Percentiles rank a stretch among this genome's conserved stretches.
phyloP scores from a whole-genome alignment of 2,113 vertebrate genomes.

The Thoracochromis brauschi region DNA sequence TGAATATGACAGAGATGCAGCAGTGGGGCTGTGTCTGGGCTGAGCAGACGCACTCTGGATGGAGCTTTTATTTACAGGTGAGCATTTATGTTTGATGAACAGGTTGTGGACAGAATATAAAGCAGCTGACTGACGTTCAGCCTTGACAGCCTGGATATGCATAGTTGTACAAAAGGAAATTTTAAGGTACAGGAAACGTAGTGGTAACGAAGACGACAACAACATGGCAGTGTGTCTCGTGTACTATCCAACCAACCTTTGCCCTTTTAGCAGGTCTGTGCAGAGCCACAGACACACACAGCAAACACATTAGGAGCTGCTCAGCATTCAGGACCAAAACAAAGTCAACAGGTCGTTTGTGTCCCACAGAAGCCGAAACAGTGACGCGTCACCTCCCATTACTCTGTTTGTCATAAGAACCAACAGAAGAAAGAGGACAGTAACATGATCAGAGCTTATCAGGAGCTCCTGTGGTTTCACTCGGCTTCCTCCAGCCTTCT shows the following conservation, averaged over 20 bases:
- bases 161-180: not conserved
- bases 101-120: not conserved
- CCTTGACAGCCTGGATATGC: not conserved
- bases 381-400: fast-evolving
- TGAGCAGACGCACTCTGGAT: not conserved
- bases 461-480: not conserved
- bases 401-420: not conserved
- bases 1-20: not conserved
- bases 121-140: not conserved
- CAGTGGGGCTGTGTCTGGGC: not conserved
- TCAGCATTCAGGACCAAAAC: not conserved
- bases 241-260: not conserved
- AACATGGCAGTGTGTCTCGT: not conserved
- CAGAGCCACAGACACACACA: not conserved
- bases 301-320: not conserved
- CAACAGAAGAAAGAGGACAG: not conserved
- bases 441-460: not conserved
- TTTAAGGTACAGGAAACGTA: not conserved
- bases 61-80: not conserved
- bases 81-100: not conserved
- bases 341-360: not conserved
- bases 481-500: not conserved
- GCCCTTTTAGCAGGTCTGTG: not conserved
- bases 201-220: not conserved
- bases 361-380: not conserved